Percentiles rank a stretch among this genome's conserved stretches.
Evolutionary conservation across 2,888 invertebrate genomes (phyloP).

Genomic region (Caenorhabditis afra): DNA sequence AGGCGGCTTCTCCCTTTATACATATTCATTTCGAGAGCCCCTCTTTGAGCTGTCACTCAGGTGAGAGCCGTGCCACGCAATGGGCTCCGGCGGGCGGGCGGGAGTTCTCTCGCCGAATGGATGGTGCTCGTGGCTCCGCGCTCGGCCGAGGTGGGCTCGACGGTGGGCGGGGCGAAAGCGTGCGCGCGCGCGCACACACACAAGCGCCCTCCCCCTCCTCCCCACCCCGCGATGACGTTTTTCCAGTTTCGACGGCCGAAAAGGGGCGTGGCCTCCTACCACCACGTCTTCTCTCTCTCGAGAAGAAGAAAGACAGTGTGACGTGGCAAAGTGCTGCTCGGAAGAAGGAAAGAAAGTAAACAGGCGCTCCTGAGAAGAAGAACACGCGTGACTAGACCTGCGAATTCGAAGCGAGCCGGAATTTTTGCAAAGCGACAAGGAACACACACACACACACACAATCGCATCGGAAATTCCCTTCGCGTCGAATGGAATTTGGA

Average conservation of each 20-base stretch:
- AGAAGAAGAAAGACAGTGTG: background rate
- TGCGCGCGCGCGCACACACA: slow-evolving; percentile 7
- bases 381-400: no score
- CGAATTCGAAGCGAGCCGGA: no score
- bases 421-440: background rate
- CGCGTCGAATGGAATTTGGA: background rate
- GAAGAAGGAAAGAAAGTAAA: no score
- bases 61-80: slow-evolving; percentile 3
- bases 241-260: slow-evolving; percentile 5
- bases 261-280: background rate
- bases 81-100: slow-evolving; percentile 18
- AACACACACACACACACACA: no score
- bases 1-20: slow-evolving; percentile 6
- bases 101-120: slow-evolving; percentile 20
- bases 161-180: slow-evolving; percentile 5
- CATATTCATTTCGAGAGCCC: slow-evolving; percentile 11
- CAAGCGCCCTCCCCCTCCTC: background rate
- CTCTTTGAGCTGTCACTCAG: slow-evolving; percentile 18
- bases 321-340: background rate
- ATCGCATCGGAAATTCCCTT: no score
- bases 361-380: no score
- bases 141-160: slow-evolving; percentile 13
- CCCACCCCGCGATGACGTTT: slow-evolving; percentile 22
- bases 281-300: no score
- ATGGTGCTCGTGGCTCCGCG: background rate